These are phyloP conservation scores for Zingel zingel DNA, from an alignment of 2,113 vertebrate species.

Conservation along the genomic window DNA sequence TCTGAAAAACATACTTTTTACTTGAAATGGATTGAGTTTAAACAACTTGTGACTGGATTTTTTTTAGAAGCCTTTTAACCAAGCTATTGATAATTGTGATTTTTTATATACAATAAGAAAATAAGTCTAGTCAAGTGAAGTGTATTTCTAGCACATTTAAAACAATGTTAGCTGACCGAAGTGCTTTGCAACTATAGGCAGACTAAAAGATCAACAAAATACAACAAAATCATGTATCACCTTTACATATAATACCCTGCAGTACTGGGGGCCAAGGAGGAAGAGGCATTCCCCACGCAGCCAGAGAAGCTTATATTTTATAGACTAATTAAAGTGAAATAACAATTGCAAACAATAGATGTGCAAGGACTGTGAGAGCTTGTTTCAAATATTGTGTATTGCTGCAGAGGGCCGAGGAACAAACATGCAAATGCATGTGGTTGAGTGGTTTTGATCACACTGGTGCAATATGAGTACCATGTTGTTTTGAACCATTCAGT, in stretches of 20 bases:
- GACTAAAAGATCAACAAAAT: no score
- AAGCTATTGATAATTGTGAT: neutral
- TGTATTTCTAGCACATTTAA: no score
- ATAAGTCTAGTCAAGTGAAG: neutral
- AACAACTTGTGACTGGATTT: neutral
- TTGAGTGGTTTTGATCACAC: neutral
- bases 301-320: neutral
- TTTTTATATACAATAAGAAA: neutral
- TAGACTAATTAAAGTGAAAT: neutral
- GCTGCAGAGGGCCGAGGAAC: neutral
- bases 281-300: no score
- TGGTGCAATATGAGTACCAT: neutral
- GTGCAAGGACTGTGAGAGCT: neutral
- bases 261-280: no score
- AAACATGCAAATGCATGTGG: constrained; percentile 1
- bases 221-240: no score
- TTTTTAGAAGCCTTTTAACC: neutral
- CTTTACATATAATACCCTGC: no score
- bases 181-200: no score
- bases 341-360: neutral
- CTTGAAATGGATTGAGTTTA: neutral
- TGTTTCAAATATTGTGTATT: neutral
- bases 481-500: neutral
- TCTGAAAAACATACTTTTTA: neutral
- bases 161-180: no score